phyloP scores from a whole-genome alignment of 1,140 invertebrate species.

The Pomacea maculata region DNA sequence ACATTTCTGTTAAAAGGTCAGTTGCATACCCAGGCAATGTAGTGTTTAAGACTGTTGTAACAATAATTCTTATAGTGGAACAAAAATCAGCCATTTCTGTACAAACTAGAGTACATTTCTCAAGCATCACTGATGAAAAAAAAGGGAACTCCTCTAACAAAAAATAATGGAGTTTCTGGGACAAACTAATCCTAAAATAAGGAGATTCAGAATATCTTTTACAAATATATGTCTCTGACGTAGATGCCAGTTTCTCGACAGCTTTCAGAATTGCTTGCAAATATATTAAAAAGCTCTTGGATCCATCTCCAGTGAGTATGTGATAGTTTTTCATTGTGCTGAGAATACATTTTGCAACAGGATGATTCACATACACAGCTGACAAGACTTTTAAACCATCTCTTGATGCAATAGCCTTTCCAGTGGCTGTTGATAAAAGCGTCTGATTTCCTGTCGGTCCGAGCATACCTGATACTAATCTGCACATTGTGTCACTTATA shows the following conservation, averaged over 20 bases:
- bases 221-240: neutral
- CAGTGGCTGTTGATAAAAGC: constrained; percentile 32
- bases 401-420: constrained; percentile 38
- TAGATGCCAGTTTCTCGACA: constrained; percentile 19
- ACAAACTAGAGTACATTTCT: neutral
- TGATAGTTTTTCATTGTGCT: constrained; percentile 22
- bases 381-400: constrained; percentile 43
- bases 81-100: neutral
- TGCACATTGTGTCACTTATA: constrained; percentile 19
- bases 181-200: neutral
- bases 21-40: too few species aligned
- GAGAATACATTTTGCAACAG: constrained; percentile 39
- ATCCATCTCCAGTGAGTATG: constrained; percentile 33
- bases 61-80: neutral
- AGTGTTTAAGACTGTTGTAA: too few species aligned
- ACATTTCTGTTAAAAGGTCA: constrained; percentile 7
- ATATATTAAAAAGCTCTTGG: constrained; percentile 48
- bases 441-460: constrained; percentile 33
- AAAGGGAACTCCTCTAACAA: neutral
- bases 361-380: constrained; percentile 35
- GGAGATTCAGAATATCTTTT: neutral
- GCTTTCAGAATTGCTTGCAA: constrained; percentile 28
- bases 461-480: constrained; percentile 31
- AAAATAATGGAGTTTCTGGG: constrained; percentile 12
- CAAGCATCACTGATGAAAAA: constrained; percentile 1